These are phyloP conservation scores for Acanthoscelides obtectus DNA, from an alignment of 2,888 invertebrate species.

Conservation along the genomic window DNA sequence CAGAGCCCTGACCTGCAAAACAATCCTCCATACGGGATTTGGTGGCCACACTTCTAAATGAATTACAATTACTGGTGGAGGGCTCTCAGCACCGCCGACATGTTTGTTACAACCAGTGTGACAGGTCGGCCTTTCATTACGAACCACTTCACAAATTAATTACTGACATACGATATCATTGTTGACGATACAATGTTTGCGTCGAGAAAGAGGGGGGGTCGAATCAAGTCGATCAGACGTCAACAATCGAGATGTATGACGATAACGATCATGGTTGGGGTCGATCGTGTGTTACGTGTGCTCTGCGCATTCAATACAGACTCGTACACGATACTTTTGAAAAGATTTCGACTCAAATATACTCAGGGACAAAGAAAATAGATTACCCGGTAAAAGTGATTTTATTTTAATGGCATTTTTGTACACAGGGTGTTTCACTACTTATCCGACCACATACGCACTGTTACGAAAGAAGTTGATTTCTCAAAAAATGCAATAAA, in stretches of 20 bases:
- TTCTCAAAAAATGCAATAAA: too few relatives aligned
- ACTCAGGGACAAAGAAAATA: too few relatives aligned
- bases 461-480: too few relatives aligned
- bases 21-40: constrained; percentile 7
- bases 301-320: too few relatives aligned
- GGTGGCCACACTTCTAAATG: constrained; percentile 39
- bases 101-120: constrained; percentile 30
- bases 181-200: not conserved
- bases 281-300: too few relatives aligned
- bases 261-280: not conserved
- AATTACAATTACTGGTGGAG: constrained; percentile 37
- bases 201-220: not conserved
- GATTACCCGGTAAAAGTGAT: too few relatives aligned
- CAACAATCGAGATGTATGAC: not conserved
- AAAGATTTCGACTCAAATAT: too few relatives aligned
- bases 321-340: too few relatives aligned
- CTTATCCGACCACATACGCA: too few relatives aligned
- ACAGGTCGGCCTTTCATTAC: constrained; percentile 21
- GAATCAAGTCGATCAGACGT: not conserved
- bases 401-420: too few relatives aligned
- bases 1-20: not conserved
- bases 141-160: constrained; percentile 27
- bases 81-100: constrained; percentile 19
- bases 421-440: too few relatives aligned
- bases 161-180: constrained; percentile 12